These are phyloP conservation scores for Agonopterix subpropinquella DNA, from an alignment of 2,888 invertebrate genomes.

Conservation along the genomic window DNA sequence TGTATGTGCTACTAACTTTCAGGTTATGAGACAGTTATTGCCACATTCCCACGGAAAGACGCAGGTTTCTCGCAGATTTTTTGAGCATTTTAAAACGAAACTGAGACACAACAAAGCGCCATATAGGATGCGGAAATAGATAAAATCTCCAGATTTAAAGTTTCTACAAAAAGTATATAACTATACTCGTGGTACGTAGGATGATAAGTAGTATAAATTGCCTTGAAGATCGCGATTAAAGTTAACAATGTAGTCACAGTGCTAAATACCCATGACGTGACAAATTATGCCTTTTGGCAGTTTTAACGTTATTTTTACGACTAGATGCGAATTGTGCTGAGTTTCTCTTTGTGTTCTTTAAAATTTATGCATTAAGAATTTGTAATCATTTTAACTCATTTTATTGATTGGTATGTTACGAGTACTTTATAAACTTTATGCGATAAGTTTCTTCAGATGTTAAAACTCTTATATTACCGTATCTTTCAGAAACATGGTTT, in stretches of 20 bases:
- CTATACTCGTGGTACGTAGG: too few species aligned
- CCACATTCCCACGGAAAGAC: background rate
- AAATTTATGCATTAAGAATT: background rate
- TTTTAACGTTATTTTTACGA: background rate
- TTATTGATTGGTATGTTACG: too few species aligned
- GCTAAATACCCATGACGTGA: slow-evolving; percentile 16
- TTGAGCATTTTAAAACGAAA: background rate
- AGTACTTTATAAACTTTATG: too few species aligned
- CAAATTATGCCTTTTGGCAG: slow-evolving; percentile 13
- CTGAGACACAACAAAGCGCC: slow-evolving; percentile 5
- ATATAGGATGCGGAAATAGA: too few species aligned
- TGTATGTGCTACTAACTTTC: background rate
- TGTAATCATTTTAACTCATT: too few species aligned
- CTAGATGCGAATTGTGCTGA: background rate
- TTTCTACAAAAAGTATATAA: too few species aligned
- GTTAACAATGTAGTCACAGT: slow-evolving; percentile 16
- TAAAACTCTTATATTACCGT: too few species aligned
- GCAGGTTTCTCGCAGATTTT: background rate
- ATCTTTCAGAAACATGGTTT: too few species aligned
- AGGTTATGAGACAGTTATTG: background rate
- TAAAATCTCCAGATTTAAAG: too few species aligned
- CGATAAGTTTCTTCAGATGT: too few species aligned
- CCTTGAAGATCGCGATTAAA: slow-evolving; percentile 13
- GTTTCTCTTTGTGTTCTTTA: background rate
- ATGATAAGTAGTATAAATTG: background rate